phyloP scores from a whole-genome alignment of 1,140 invertebrate genomes.

The Brachionus paranguensis region DNA sequence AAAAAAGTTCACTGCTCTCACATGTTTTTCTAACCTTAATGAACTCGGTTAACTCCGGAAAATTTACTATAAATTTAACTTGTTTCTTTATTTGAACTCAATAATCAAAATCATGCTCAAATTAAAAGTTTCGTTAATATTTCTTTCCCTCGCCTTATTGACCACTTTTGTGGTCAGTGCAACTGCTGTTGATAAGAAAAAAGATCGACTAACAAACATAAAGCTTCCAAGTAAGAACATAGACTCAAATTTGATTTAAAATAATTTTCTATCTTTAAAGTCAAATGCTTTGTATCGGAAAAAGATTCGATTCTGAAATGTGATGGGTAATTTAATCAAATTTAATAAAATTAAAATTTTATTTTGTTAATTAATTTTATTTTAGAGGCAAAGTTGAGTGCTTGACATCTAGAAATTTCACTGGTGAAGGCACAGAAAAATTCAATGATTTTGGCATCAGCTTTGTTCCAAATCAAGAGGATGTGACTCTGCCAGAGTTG shows the following conservation, averaged over 20 bases:
- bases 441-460: not conserved
- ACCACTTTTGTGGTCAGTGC: not conserved
- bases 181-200: not conserved
- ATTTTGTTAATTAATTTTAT: not conserved
- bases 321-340: not conserved
- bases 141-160: not conserved
- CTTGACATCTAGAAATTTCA: not conserved
- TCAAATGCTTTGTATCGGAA: not conserved
- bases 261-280: not conserved
- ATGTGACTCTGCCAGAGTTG: constrained; percentile 3
- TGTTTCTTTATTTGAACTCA: not conserved
- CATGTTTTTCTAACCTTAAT: not conserved
- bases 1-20: not conserved
- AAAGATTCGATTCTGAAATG: not conserved
- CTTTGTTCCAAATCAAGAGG: constrained; percentile 31
- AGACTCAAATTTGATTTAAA: not conserved
- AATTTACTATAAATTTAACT: not conserved
- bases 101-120: not conserved
- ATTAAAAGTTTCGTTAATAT: not conserved
- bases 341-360: not conserved
- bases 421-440: constrained; percentile 5
- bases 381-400: not conserved
- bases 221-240: not conserved
- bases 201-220: not conserved
- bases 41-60: not conserved